phyloP scores from a whole-genome alignment of 2,797 vertebrate genomes.

The Ptychadena robeensis region DNA sequence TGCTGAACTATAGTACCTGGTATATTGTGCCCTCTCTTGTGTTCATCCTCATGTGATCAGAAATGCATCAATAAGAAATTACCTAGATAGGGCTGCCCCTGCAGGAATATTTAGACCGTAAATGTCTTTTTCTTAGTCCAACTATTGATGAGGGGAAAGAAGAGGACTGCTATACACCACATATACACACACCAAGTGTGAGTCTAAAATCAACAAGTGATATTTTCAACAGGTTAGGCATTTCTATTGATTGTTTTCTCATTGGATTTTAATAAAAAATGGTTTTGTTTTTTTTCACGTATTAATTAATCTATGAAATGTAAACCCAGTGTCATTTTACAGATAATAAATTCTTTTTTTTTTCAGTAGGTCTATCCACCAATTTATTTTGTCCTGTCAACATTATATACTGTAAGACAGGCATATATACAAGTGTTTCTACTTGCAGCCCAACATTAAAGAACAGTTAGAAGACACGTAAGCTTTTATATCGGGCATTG shows the following conservation, averaged over 20 bases:
- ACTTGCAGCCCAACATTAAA: background rate
- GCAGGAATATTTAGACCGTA: background rate
- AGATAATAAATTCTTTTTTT: conserved; percentile 13
- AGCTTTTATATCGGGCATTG: too few relatives aligned
- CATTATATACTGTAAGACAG: background rate
- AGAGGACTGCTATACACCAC: too few relatives aligned
- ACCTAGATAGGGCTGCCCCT: too few relatives aligned
- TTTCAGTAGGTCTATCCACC: background rate
- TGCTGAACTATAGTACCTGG: background rate
- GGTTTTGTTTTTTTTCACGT: background rate
- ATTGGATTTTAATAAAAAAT: too few relatives aligned
- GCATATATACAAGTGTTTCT: background rate
- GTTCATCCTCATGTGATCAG: too few relatives aligned
- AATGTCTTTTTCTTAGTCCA: background rate
- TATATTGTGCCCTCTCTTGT: too few relatives aligned
- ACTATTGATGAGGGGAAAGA: too few relatives aligned
- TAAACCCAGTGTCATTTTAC: conserved; percentile 1
- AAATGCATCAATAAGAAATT: too few relatives aligned
- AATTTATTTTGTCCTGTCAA: background rate
- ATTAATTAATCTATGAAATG: conserved; percentile 1
- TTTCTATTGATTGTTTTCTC: background rate
- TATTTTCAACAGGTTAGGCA: background rate
- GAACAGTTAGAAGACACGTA: too few relatives aligned
- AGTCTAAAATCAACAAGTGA: too few relatives aligned
- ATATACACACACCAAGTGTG: background rate